Conservation (phyloP, 2,113 vertebrate species). For the Delphinapterus leucas region DNA sequence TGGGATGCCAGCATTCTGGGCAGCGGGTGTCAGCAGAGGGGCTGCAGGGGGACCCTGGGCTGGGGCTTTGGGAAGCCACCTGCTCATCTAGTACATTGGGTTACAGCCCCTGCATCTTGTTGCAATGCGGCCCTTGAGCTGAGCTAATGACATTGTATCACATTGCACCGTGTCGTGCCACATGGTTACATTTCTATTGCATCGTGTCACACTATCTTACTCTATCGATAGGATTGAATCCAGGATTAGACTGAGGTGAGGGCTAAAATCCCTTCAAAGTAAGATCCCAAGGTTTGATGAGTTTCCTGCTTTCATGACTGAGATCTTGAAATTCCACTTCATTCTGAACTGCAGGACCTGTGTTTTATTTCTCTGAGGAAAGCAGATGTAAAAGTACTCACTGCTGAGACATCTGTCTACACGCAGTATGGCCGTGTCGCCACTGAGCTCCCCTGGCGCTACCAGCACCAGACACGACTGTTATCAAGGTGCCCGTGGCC, state of each 20-base stretch:
- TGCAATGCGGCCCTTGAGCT: rapidly evolving
- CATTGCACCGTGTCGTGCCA: rapidly evolving
- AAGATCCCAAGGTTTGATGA: neutral
- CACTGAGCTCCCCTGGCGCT: neutral
- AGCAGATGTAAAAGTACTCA: rapidly evolving
- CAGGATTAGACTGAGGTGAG: neutral
- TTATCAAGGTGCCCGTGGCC: rapidly evolving
- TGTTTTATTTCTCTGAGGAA: neutral
- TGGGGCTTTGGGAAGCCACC: neutral
- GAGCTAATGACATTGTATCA: neutral
- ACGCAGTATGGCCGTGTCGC: rapidly evolving
- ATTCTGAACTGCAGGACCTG: neutral
- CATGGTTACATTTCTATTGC: neutral
- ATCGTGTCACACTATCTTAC: neutral
- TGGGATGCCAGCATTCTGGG: neutral
- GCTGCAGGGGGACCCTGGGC: neutral
- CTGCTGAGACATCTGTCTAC: neutral
- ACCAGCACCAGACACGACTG: rapidly evolving
- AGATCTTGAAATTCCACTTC: neutral
- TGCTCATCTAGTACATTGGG: neutral
- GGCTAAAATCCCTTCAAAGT: neutral
- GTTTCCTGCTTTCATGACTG: neutral
- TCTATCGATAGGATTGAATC: neutral
- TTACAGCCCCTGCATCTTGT: too few relatives aligned
- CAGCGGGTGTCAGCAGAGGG: neutral